Evolutionary conservation across 2,888 invertebrate species (phyloP), one percentile per base, ranked within the genome.

Genomic region (Harpagoxenus sublaevis): DNA sequence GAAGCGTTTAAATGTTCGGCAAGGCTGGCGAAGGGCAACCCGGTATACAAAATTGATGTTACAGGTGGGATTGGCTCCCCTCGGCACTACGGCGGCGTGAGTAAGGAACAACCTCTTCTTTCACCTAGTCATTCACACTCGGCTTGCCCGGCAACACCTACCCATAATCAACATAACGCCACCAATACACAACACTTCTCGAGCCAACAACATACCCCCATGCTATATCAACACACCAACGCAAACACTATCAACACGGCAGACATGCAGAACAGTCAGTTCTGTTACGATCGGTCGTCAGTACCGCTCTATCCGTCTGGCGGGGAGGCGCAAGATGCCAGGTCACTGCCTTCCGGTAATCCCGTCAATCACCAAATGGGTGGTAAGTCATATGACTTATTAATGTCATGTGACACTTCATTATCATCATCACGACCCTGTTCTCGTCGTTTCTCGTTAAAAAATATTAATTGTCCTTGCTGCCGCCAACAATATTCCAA

Each of bases 1-100:
- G 84, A 83, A 55, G 63, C 66, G 81, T 86, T 55, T 71, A 68
- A 79, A 83, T 75, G 57, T 62, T 70, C 65, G 60, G 4, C 65
- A 84, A 71, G 45, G 35, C 48, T 51, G 28, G 45, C 55, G 55
- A 83, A 75, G 79, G 78, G 66, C 85, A 87, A 81, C 85, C 39
- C 74, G 68, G 87, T 91, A 91, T 91, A 91, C 89, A 86, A 68
- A 78, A 77, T 91, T 91, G 86, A 94, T 96, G 95, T 96, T 96
- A 92, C 96, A 96, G 96, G 96, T 96, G 96, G 96, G 94, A 95
- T 96, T 94, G 95, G 96, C 94, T 96, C 96, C 92, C 96, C 96
- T 94, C 95, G 96, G 94, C 96, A 96, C 94, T 96, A 96, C 94
- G 95, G 95, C 93, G 95, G 95, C 94, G 94, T 95, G 90, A 94